Evolutionary conservation across 30 jellyfish, hydroid and myxozoan species (phyloP).

Genomic region (Rhopilema esculentum): DNA sequence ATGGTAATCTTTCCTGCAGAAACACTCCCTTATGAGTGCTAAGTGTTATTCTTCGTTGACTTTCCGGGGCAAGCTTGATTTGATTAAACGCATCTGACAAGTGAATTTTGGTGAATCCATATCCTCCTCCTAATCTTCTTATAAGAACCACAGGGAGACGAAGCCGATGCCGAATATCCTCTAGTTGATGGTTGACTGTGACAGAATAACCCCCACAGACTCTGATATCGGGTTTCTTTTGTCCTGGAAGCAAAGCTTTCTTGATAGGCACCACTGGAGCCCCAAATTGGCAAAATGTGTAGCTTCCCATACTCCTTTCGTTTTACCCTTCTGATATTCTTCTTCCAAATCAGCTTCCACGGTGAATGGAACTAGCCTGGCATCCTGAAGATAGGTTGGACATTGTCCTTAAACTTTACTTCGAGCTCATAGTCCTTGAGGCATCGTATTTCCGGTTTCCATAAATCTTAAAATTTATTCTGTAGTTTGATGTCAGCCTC

Average conservation of each 20-base stretch:
- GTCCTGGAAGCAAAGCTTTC: constrained; percentile 14
- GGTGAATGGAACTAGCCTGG: constrained; percentile 6
- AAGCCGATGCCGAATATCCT: constrained; percentile 3
- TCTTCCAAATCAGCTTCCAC: constrained; percentile 25
- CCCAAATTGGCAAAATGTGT: constrained; percentile 15
- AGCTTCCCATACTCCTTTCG: constrained; percentile 18
- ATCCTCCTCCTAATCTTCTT: constrained; percentile 13
- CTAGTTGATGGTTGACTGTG: constrained; percentile 1
- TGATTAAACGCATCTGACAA: constrained; percentile 23
- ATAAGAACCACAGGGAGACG: constrained; percentile 15
- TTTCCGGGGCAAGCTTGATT: constrained; percentile 30
- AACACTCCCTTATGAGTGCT: constrained; percentile 26
- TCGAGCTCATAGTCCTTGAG: constrained; percentile 19
- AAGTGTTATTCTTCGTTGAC: constrained; percentile 9
- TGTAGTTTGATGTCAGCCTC: constrained; percentile 22
- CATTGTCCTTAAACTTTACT: constrained; percentile 22
- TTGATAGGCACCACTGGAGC: constrained; percentile 11
- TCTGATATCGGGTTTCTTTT: constrained; percentile 4
- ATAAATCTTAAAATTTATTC: constrained; percentile 1
- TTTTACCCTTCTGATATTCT: constrained; percentile 2
- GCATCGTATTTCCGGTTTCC: constrained; percentile 21
- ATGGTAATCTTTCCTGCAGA: constrained; percentile 10
- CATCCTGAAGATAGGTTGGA: constrained; percentile 18
- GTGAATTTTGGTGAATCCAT: constrained; percentile 16
- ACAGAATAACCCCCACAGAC: constrained; percentile 22